Base-by-base conservation (phyloP, 2,113 vertebrate species). In the Salminus brasiliensis region DNA sequence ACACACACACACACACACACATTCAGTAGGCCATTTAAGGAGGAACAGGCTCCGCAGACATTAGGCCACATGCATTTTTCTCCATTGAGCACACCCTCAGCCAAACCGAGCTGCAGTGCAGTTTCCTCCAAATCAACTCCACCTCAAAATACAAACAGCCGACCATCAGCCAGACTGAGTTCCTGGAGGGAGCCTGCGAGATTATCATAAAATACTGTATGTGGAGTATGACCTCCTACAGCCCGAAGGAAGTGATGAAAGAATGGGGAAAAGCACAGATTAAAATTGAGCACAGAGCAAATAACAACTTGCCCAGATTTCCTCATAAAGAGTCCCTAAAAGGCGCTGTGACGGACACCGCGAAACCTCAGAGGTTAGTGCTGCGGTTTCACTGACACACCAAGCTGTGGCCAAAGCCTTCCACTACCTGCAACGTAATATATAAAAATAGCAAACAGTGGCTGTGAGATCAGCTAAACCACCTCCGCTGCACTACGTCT, bases 11-110 rank as follows among this genome's bases (percentile, higher is more conserved):
- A n/a, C n/a, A n/a, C n/a, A n/a, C n/a, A n/a, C n/a, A n/a, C n/a
- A n/a, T n/a, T n/a, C n/a, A 30, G 15, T 16, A 21, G 2, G n/a
- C 30, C 15, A 30, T 30, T 49, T 30, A 63, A 23, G 43, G 53
- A 74, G 53, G 16, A 78, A 70, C 74, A 73, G 55, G 49, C 70
- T 70, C 11, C 30, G 12, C 45, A 29, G 67, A 36, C 25, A 23
- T 55, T 32, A 39, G 8, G 16, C 18, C 66, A 52, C 39, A 3
- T 47, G 21, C 67, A 52, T 32, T 15, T 71, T 83, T 83, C 55
- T 52, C 12, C 43, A 32, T 29, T 72, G 16, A 23, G 25, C 81
- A 71, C 27, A 21, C 76, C 25, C 43, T 53, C 7, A 21, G 13
- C 43, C 69, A 68, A 41, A 72, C 32, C 7, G 49, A 30, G n/a